Evolutionary conservation across 2,797 vertebrate species (phyloP).

Genomic region (Acestrorhynchus altus): DNA sequence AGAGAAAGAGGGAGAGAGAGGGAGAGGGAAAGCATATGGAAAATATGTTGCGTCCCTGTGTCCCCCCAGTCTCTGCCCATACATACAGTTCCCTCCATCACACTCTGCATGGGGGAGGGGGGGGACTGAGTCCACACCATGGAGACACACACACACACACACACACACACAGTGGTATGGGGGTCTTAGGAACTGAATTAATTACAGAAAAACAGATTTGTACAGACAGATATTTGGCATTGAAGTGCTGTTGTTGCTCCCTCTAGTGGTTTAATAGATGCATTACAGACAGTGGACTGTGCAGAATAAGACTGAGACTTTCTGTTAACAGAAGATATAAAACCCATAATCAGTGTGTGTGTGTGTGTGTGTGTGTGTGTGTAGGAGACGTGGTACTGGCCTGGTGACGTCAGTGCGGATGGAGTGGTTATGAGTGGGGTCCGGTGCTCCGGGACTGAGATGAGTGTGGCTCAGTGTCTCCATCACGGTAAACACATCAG

Average conservation of each 20-base stretch:
- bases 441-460: slow-evolving; percentile 94
- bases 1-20: neutral
- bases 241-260: neutral
- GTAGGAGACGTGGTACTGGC: slow-evolving; percentile 97
- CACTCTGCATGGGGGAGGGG: neutral
- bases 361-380: slow-evolving; percentile 31
- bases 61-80: neutral
- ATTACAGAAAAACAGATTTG: too few species aligned
- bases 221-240: too few species aligned
- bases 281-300: too few species aligned
- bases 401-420: slow-evolving; percentile 76
- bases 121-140: slow-evolving; percentile 16
- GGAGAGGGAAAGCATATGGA: slow-evolving; percentile 22
- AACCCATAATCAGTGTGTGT: neutral
- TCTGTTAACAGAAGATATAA: too few species aligned
- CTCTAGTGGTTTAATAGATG: neutral
- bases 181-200: neutral
- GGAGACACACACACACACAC: slow-evolving; percentile 5
- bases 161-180: neutral
- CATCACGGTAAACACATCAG: slow-evolving; percentile 82
- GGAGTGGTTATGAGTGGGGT: slow-evolving; percentile 90
- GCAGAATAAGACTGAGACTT: too few species aligned
- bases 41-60: slow-evolving; percentile 44
- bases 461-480: slow-evolving; percentile 90
- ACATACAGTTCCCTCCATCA: neutral